A percentile compares a stretch with the other conserved stretches of the same genome.
These are phyloP conservation scores for Thyatira batis DNA, from an alignment of 2,888 invertebrate species.

Conservation along the genomic window DNA sequence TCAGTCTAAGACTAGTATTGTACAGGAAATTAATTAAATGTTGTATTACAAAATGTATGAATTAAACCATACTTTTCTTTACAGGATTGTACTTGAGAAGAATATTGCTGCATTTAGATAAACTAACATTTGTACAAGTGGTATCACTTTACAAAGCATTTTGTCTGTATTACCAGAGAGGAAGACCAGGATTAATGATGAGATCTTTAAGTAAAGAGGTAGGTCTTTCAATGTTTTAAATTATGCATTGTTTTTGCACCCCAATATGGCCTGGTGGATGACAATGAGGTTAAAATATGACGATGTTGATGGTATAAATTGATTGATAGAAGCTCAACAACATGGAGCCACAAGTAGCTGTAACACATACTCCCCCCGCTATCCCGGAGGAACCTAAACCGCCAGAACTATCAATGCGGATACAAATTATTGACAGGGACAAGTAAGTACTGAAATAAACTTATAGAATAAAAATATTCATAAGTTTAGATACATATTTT, in stretches of 20 bases:
- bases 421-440: conserved; percentile 70
- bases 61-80: conserved; percentile 56
- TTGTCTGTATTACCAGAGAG: conserved; percentile 85
- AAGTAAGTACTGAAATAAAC: conserved; percentile 69
- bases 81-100: conserved; percentile 91
- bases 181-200: conserved; percentile 75
- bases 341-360: conserved; percentile 52
- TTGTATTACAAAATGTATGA: no score
- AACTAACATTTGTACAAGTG: conserved; percentile 92
- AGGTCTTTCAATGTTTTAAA: conserved; percentile 7
- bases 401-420: conserved; percentile 64
- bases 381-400: conserved; percentile 62
- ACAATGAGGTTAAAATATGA: not conserved
- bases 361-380: conserved; percentile 46
- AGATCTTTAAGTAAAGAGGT: conserved; percentile 78
- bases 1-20: no score
- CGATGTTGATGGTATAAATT: not conserved
- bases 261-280: no score
- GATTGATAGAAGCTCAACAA: conserved; percentile 70
- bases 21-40: no score
- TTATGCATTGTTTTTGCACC: not conserved
- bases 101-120: conserved; percentile 91
- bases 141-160: conserved; percentile 88
- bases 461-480: no score
- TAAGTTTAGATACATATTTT: no score